Base-by-base conservation (phyloP, 2,797 vertebrate species). In the Diplodus puntazzo region DNA sequence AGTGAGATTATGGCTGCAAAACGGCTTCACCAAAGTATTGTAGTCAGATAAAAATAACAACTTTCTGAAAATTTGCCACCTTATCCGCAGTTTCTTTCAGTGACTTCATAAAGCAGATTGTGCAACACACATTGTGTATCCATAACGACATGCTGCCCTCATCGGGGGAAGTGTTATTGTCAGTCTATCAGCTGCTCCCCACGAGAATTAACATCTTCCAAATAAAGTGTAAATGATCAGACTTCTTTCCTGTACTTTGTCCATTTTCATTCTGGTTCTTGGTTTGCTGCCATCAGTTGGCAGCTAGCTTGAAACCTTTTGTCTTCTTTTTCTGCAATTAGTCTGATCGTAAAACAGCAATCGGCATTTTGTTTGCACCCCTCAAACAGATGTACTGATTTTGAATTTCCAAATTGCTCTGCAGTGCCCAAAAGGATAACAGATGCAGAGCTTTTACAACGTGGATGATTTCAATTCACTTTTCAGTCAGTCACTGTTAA, bases 381-480 rank as follows among this genome's bases (percentile, higher is more conserved):
- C 57, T 82, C 58, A 68, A 63, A 77, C 75, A 77, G 62, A 86
- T 69, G 39, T 70, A 73, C 27, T 50, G 42, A 65, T 69, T 23
- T 72, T 73, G 25, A 65, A 55, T 87, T 79, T 77, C 52, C 30
- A 48, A 72, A 80, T 69, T 20, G 23, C 39, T 80, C 62, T 54
- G 43, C 60, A 18, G 30, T 65, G 3, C 49, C 64, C 73, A 23
- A 75, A 84, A 77, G 62, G 21, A 75, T 49, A 71, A 42, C 69
- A 52, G 50, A 73, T 69, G 57, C 25, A 25, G 43, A 67, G 45
- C 42, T 30, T 71, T 84, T 58, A 77, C 53, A 83, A 79, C 81
- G n/a, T 62, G 27, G 42, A 58, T 78, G 55, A 74, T 75, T 76
- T 75, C 30, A 61, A 50, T 82, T 72, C 57, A 75, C 59, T 84